phyloP scores from a whole-genome alignment of 2,113 vertebrate species.

The Solea solea region DNA sequence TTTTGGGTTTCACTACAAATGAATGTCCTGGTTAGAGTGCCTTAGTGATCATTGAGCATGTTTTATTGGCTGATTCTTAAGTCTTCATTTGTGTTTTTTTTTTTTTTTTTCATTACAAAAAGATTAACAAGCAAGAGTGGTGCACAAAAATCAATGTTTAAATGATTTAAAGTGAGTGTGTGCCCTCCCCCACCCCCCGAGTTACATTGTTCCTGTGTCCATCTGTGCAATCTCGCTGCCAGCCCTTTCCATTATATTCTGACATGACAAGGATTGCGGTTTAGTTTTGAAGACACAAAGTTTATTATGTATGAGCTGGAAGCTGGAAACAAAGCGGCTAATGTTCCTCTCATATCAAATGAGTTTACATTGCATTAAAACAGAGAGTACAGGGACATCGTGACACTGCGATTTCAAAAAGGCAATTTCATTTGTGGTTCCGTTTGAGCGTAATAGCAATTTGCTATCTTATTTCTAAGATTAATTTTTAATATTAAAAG shows the following conservation, averaged over 20 bases:
- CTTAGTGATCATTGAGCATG: slow-evolving; percentile 69
- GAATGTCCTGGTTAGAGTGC: slow-evolving; percentile 71
- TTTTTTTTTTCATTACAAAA: slow-evolving; percentile 69
- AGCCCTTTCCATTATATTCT: slow-evolving; percentile 62
- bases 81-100: slow-evolving; percentile 72
- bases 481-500: neutral
- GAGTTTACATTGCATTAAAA: slow-evolving; percentile 30
- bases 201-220: slow-evolving; percentile 67
- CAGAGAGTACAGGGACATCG: slow-evolving; percentile 10
- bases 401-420: neutral
- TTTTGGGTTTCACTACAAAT: slow-evolving; percentile 59
- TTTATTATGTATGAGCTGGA: slow-evolving; percentile 59
- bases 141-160: slow-evolving; percentile 78
- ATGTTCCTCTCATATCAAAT: slow-evolving; percentile 43
- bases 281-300: slow-evolving; percentile 53
- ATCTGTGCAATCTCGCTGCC: slow-evolving; percentile 50
- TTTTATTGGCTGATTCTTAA: slow-evolving; percentile 74
- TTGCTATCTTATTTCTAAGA: neutral
- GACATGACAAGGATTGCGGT: slow-evolving; percentile 66
- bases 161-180: slow-evolving; percentile 77
- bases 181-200: slow-evolving; percentile 49
- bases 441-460: neutral
- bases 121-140: slow-evolving; percentile 71
- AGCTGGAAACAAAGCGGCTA: slow-evolving; percentile 52
- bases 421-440: neutral